phyloP scores from a whole-genome alignment of 2,797 vertebrate species.

The Apodemus agrarius region DNA sequence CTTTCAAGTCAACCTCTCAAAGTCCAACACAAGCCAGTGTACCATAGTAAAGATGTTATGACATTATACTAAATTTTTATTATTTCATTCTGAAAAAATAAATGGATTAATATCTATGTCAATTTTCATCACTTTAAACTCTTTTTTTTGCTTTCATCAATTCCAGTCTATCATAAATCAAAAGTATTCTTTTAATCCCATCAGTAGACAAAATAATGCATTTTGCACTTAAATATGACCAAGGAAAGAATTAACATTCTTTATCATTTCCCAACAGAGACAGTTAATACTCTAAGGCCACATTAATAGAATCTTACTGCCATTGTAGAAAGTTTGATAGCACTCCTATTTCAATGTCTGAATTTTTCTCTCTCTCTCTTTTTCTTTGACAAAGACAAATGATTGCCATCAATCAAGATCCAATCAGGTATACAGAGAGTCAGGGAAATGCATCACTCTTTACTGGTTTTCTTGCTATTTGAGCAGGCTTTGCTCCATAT shows the following conservation, averaged over 20 bases:
- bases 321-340: conserved; percentile 94
- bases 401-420: conserved; percentile 95
- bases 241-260: conserved; percentile 90
- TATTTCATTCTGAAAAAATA: conserved; percentile 85
- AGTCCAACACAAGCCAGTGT: conserved; percentile 84
- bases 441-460: conserved; percentile 89
- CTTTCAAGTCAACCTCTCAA: conserved; percentile 86
- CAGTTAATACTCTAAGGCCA: conserved; percentile 88
- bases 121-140: conserved; percentile 78
- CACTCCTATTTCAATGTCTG: conserved; percentile 92
- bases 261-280: conserved; percentile 90
- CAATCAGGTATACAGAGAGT: conserved; percentile 89
- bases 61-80: conserved; percentile 86
- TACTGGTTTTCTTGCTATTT: conserved; percentile 90
- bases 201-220: conserved; percentile 85
- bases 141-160: conserved; percentile 79
- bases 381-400: conserved; percentile 95
- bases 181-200: conserved; percentile 82
- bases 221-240: conserved; percentile 86
- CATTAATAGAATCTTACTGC: conserved; percentile 92
- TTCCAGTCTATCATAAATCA: conserved; percentile 85
- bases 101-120: conserved; percentile 84
- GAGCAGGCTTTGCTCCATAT: conserved; percentile 90
- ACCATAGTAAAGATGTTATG: conserved; percentile 86
- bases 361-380: conserved; percentile 86